A percentile compares a stretch with the other conserved stretches of the same genome.
Conservation (phyloP, 2,797 vertebrate species). For the Cirrhinus molitorella region DNA sequence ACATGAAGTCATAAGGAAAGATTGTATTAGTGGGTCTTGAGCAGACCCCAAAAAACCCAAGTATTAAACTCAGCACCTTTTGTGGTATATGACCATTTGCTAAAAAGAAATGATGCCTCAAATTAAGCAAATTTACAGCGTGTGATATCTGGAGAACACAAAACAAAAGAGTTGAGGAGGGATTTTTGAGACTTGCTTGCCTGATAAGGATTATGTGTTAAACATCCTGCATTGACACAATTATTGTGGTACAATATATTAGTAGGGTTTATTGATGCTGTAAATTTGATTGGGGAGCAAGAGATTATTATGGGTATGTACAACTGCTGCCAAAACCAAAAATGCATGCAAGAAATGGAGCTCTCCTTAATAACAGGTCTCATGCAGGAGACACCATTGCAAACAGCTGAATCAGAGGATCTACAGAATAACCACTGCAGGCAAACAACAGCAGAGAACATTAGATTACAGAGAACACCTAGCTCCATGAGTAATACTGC, state of each 20-base stretch:
- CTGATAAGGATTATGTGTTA: no score
- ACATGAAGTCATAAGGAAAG: conserved; percentile 14
- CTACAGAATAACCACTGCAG: conserved; percentile 7
- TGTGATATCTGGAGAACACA: background rate
- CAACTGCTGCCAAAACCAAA: background rate
- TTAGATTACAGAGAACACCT: conserved; percentile 16
- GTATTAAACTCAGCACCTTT: background rate
- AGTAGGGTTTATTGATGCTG: background rate
- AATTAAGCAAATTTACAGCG: background rate
- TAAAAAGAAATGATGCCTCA: background rate
- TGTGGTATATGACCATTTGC: background rate
- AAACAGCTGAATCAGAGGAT: conserved; percentile 24
- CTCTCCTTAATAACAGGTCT: conserved; percentile 7
- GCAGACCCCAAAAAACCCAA: background rate
- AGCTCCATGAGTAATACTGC: background rate
- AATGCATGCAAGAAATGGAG: background rate
- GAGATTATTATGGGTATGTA: background rate
- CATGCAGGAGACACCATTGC: background rate
- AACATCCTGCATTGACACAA: no score
- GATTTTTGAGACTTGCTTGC: no score
- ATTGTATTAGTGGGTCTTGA: background rate
- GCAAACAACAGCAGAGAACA: background rate
- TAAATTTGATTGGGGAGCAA: background rate
- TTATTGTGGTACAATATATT: background rate
- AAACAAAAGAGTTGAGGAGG: background rate